Evolutionary conservation across 2,888 invertebrate genomes (phyloP).

Genomic region (Acronicta psi): DNA sequence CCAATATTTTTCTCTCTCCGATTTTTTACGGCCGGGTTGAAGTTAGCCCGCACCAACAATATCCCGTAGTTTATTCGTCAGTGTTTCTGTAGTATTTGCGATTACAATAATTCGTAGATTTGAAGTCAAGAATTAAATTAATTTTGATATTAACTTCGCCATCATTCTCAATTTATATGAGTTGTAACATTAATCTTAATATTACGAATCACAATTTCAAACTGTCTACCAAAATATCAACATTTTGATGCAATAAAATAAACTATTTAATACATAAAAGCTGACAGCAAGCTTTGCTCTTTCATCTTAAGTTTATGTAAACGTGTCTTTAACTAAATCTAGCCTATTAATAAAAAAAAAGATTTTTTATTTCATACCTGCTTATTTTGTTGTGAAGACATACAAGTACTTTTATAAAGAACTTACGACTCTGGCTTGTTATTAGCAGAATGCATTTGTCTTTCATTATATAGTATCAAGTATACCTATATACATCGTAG

Average conservation of each 20-base stretch:
- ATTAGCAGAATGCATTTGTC: background rate
- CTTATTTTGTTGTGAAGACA: background rate
- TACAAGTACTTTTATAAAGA: background rate
- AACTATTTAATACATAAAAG: background rate
- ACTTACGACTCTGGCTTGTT: background rate
- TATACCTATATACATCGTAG: background rate
- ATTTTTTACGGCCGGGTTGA: no score
- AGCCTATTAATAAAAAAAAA: no score
- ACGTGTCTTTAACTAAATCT: conserved; percentile 6
- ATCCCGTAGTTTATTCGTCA: no score
- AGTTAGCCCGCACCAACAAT: no score
- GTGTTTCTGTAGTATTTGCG: no score
- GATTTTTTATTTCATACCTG: no score
- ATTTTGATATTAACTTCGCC: no score
- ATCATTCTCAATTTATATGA: no score
- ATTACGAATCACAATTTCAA: background rate
- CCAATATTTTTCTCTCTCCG: no score
- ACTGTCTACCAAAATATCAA: background rate
- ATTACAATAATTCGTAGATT: no score
- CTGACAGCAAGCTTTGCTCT: background rate
- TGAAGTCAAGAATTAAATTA: no score
- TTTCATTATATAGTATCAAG: background rate
- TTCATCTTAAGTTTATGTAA: conserved; percentile 1
- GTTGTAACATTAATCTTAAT: background rate
- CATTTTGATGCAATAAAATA: background rate